A percentile compares a stretch with the other conserved stretches of the same genome.
Conservation (phyloP, 2,888 invertebrate species). For the Yponomeuta sedellus region DNA sequence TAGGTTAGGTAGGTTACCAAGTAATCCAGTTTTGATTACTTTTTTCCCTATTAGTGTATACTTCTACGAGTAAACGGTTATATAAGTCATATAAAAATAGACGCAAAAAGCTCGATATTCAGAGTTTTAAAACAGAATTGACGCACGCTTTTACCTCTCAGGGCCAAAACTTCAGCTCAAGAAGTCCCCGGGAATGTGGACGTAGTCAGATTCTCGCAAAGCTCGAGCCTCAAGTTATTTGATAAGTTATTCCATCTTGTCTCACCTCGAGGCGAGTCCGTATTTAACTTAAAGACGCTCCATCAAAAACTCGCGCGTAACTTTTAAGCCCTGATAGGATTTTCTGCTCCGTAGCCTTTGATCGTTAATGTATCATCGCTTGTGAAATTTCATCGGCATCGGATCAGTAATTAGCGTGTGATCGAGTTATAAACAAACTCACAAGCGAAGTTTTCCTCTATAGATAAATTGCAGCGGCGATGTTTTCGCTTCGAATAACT, state of each 20-base stretch:
- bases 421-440: constrained; percentile 1
- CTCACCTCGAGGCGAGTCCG: background rate
- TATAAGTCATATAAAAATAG: too few relatives aligned
- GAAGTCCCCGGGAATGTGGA: too few relatives aligned
- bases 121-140: too few relatives aligned
- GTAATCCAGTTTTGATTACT: too few relatives aligned
- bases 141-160: too few relatives aligned
- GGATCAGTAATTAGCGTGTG: background rate
- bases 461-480: constrained; percentile 1
- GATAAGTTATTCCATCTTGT: background rate
- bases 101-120: too few relatives aligned
- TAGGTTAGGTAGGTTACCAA: too few relatives aligned
- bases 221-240: background rate
- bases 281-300: background rate
- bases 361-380: background rate
- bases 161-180: too few relatives aligned
- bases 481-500: background rate
- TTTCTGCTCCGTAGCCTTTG: background rate
- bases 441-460: background rate
- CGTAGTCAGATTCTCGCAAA: too few relatives aligned
- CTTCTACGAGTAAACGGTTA: too few relatives aligned
- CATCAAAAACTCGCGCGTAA: background rate
- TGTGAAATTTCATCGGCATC: background rate
- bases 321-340: background rate
- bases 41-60: too few relatives aligned